Evolutionary conservation across 2,113 vertebrate species (phyloP), one percentile per base, ranked within the genome.

Genomic region (Melanerpes aurifrons): DNA sequence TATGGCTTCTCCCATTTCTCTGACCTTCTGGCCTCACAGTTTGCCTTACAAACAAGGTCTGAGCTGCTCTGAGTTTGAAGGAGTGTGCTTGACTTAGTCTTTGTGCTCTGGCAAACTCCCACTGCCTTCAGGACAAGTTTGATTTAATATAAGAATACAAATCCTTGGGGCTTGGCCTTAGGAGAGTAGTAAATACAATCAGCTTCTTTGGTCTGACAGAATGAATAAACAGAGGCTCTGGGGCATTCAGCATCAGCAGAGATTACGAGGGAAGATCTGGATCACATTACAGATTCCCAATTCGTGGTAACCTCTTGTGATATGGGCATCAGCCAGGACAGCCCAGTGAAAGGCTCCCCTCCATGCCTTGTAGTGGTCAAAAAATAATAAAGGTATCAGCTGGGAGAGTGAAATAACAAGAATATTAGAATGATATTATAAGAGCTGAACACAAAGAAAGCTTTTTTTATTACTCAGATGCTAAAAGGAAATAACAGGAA

Each of bases 131-230:
- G 94, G 85, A 94, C 82, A 95, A 82, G 82, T 88, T 77, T 92
- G 93, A 93, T 96, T 95, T 95, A 94, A 95, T 92, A 37, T 69
- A 87, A 83, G 72, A 79, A 68, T 69, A 90, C 40, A 95, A 94
- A 86, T 93, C 94, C 91, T 95, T 77, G 45, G 89, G 85, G 93
- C 45, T 86, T 92, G 76, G 82, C 85, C 72, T 75, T 93, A 86
- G 57, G 85, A 94, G 79, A 92, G 66, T 10, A 80, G 68, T 77
- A 92, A 93, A 96, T 66, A 85, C 63, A 82, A 87, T 96, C 95
- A 91, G 82, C 48, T 92, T 13, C 90, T 93, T 87, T 73, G 61
- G 79, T 66, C 85, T 95, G 94, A 85, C 91, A 96, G 89, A 93
- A 83, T 80, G 89, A 94, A 89, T 96, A 92, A 89, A 86, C 76